phyloP scores from a whole-genome alignment of 2,113 vertebrate species.

The Morone saxatilis region DNA sequence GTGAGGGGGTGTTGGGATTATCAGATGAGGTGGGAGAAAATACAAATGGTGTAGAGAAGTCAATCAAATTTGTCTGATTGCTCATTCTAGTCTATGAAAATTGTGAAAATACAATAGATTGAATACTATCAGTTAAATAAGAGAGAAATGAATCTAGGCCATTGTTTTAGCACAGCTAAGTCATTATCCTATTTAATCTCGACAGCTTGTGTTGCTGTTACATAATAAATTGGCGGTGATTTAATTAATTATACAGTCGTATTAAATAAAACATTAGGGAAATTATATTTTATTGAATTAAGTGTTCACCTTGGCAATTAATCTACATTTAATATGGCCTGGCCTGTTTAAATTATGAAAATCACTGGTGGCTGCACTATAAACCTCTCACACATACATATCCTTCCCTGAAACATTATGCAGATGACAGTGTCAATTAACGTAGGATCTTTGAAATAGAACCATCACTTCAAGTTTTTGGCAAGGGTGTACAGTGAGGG shows the following conservation, averaged over 20 bases:
- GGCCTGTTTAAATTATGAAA: conserved; percentile 62
- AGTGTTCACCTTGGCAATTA: conserved; percentile 69
- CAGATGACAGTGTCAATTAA: conserved; percentile 46
- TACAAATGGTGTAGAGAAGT: conserved; percentile 31
- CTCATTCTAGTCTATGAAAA: neutral
- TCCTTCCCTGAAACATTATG: conserved; percentile 38
- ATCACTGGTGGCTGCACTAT: conserved; percentile 27
- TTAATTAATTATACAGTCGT: conserved; percentile 70
- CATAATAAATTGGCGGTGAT: conserved; percentile 60
- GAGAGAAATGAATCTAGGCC: conserved; percentile 29
- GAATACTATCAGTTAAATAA: neutral
- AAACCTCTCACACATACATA: conserved; percentile 37
- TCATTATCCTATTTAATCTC: conserved; percentile 54
- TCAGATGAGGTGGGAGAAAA: conserved; percentile 25
- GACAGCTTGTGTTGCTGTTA: conserved; percentile 50
- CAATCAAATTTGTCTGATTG: conserved; percentile 16
- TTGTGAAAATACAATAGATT: neutral
- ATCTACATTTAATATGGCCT: conserved; percentile 63
- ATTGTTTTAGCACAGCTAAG: conserved; percentile 47
- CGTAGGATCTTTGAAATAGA: conserved; percentile 42
- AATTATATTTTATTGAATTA: conserved; percentile 73
- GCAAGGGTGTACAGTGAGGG: neutral
- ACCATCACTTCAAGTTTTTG: conserved; percentile 27
- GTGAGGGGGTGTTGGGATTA: neutral
- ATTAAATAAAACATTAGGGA: conserved; percentile 77